These are phyloP conservation scores for Eufriesea mexicana DNA, from an alignment of 1,140 invertebrate species.

Conservation along the genomic window DNA sequence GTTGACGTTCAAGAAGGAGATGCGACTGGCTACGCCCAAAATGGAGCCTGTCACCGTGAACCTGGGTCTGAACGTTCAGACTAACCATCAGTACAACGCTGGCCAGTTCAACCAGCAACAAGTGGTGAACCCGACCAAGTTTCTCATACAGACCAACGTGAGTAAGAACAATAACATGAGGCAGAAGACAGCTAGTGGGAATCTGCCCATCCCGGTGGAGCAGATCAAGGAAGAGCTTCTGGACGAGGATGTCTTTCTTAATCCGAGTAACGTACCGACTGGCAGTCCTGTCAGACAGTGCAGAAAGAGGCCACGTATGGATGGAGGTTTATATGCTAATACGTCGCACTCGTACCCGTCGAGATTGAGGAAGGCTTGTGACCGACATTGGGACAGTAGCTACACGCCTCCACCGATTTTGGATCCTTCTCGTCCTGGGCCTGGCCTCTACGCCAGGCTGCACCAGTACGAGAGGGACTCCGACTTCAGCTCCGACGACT, in stretches of 20 bases:
- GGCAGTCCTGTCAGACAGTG: constrained; percentile 85
- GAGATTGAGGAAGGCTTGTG: constrained; percentile 83
- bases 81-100: constrained; percentile 68
- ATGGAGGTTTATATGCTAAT: constrained; percentile 83
- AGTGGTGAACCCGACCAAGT: constrained; percentile 78
- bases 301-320: constrained; percentile 86
- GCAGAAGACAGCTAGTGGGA: constrained; percentile 70
- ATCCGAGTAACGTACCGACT: constrained; percentile 86
- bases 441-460: constrained; percentile 89
- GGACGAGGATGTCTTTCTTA: constrained; percentile 89
- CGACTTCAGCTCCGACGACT: constrained; percentile 80
- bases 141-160: constrained; percentile 76
- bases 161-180: constrained; percentile 71
- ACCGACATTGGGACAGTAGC: constrained; percentile 85
- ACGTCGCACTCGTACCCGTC: constrained; percentile 84
- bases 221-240: constrained; percentile 83
- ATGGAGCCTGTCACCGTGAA: constrained; percentile 72
- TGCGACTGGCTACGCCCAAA: constrained; percentile 74
- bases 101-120: constrained; percentile 67
- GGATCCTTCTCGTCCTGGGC: constrained; percentile 92
- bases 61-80: constrained; percentile 63
- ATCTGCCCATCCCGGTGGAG: constrained; percentile 77
- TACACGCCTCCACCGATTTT: constrained; percentile 97
- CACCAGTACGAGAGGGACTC: constrained; percentile 79
- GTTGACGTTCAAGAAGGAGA: constrained; percentile 78